Conservation (phyloP, 2,113 vertebrate genomes). For the Pomatostomus ruficeps region DNA sequence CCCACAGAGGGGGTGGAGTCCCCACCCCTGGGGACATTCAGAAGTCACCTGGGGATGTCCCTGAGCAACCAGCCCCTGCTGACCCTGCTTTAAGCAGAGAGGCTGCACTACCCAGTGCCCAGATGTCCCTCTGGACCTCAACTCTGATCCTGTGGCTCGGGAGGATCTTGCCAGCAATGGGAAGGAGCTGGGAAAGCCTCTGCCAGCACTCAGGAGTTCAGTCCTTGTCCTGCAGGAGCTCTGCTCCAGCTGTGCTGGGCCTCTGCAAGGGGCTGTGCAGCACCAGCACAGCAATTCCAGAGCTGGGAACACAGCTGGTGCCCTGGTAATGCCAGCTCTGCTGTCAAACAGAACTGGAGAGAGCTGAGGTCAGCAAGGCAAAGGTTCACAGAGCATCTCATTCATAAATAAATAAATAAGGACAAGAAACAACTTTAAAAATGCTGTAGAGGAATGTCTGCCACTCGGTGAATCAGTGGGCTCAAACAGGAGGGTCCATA, state of each 20-base stretch:
- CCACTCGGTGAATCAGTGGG: not conserved
- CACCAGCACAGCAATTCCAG: not conserved
- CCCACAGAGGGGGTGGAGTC: not conserved
- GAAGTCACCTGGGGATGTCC: not conserved
- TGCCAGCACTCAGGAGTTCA: not conserved
- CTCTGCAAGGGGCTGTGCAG: not conserved
- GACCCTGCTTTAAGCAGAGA: not conserved
- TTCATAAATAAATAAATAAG: not conserved
- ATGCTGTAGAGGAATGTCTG: not conserved
- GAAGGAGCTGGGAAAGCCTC: not conserved
- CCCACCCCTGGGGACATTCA: not conserved
- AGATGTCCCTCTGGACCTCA: not conserved
- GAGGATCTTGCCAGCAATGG: fast-evolving
- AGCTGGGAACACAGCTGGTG: not conserved
- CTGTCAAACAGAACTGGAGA: not conserved
- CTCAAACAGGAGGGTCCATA: not conserved
- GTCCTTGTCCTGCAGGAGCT: not conserved
- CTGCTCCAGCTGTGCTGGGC: not conserved
- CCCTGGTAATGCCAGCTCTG: not conserved
- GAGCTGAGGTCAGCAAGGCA: not conserved
- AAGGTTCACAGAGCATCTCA: not conserved
- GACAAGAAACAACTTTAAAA: not conserved
- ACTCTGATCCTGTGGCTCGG: not conserved
- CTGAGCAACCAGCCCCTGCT: not conserved
- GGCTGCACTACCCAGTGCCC: not conserved